Conservation (phyloP, 2,797 vertebrate genomes). For the Melanogrammus aeglefinus region DNA sequence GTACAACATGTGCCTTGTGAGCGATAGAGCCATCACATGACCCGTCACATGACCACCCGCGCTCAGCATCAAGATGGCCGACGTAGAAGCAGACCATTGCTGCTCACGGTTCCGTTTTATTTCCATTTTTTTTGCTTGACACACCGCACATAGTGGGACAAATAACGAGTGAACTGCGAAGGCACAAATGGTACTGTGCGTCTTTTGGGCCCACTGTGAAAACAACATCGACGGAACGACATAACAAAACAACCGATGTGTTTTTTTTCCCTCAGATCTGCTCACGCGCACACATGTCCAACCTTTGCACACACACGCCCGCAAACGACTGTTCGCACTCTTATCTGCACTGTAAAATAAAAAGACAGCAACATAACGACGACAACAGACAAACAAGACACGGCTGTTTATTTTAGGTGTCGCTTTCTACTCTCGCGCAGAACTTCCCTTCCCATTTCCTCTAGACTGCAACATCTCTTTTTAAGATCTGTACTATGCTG, state of each 20-base stretch:
- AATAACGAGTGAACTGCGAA: neutral
- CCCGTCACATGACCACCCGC: slow-evolving; percentile 44
- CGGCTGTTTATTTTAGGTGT: slow-evolving; percentile 57
- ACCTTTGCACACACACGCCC: slow-evolving; percentile 59
- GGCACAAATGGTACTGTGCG: slow-evolving; percentile 20
- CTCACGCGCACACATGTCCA: slow-evolving; percentile 65
- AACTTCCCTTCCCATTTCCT: slow-evolving; percentile 54
- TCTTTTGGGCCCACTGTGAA: slow-evolving; percentile 27
- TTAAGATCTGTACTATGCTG: slow-evolving; percentile 60
- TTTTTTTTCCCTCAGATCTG: slow-evolving; percentile 34
- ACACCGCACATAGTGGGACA: slow-evolving; percentile 16
- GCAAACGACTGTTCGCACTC: slow-evolving; percentile 64
- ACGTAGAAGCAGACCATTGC: slow-evolving; percentile 34
- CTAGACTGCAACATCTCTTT: slow-evolving; percentile 49
- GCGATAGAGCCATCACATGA: slow-evolving; percentile 49
- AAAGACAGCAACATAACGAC: slow-evolving; percentile 17
- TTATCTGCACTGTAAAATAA: slow-evolving; percentile 67
- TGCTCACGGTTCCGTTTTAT: slow-evolving; percentile 48
- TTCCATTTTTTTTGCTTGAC: slow-evolving; percentile 15
- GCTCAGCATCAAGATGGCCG: slow-evolving; percentile 38
- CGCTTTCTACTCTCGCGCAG: slow-evolving; percentile 62
- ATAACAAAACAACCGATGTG: neutral
- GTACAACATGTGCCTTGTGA: slow-evolving; percentile 73
- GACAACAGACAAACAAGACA: slow-evolving; percentile 16
- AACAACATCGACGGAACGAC: neutral